Base-by-base conservation (phyloP, 2,888 invertebrate species). In the Cephus pygmeus region DNA sequence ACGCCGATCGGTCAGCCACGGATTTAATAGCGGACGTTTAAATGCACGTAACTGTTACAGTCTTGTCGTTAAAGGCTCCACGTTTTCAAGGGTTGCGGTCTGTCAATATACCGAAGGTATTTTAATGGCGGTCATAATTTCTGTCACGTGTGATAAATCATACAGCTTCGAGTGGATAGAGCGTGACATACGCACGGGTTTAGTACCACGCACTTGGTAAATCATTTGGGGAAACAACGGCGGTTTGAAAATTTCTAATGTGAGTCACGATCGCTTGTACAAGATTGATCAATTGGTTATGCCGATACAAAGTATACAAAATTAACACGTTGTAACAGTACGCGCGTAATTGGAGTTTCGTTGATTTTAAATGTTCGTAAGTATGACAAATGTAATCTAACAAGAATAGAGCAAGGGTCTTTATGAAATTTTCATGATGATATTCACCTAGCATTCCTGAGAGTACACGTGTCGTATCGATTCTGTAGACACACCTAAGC, bases 101-200 rank as follows among this genome's bases (percentile, higher is more conserved):
- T 83, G 86, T 88, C 89, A 85, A 86, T 86, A 81, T 86, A 85
- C 79, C 82, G 76, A 79, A 81, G 83, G 81, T 83, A 84, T 86
- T 87, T 87, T 86, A 85, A 85, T 83, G 80, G 80, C 82, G 82
- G 87, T 83, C 83, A 87, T 87, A 88, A 88, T 88, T 88, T 87
- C 86, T 84, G 83, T 86, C 86, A 82, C 83, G 82, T 83, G 80
- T 80, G 84, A 79, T 87, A 86, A 87, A 86, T 86, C 84, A 86
- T 40, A 36, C 35, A 75, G 34, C 33, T 68, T 40, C 75, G 30
- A 31, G 75, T 35, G 40, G 56, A 75, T 68, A 23, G 40, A 31
- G 33, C 75, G 69, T 34, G 74, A 74, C 34, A 35, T 74, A 34
- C 35, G 74, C 11, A 31, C 9, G 71, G 31, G 71, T 31, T 74